phyloP scores from a whole-genome alignment of 2,888 invertebrate species.

The Eilema griseolum region DNA sequence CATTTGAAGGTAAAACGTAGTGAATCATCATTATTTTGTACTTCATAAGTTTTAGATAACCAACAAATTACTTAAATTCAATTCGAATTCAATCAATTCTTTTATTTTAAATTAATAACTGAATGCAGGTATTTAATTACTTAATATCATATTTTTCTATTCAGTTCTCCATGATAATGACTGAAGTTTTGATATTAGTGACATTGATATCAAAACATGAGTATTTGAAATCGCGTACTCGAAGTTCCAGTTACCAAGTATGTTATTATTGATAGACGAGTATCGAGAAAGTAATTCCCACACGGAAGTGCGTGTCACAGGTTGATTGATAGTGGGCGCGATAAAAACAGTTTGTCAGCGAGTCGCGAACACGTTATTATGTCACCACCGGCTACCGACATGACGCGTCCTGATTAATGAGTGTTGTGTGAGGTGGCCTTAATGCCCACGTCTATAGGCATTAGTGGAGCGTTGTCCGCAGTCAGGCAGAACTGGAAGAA shows the following conservation, averaged over 20 bases:
- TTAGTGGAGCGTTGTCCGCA: constrained; percentile 66
- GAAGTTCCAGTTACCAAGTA: constrained; percentile 39
- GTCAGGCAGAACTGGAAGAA: constrained; percentile 52
- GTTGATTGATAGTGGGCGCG: constrained; percentile 76
- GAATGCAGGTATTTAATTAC: neutral
- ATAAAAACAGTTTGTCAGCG: constrained; percentile 79
- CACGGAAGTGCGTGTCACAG: constrained; percentile 76
- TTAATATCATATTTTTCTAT: neutral
- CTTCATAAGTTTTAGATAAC: neutral
- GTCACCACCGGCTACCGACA: constrained; percentile 71
- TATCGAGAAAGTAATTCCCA: constrained; percentile 71
- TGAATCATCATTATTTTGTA: neutral
- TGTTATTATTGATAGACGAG: constrained; percentile 49
- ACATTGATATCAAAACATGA: neutral
- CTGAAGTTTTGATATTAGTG: neutral
- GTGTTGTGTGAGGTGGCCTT: constrained; percentile 63
- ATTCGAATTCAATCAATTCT: neutral
- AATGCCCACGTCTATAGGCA: constrained; percentile 65
- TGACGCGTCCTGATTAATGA: constrained; percentile 79
- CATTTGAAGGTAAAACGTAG: no score
- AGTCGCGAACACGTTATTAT: constrained; percentile 77
- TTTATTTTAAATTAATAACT: neutral
- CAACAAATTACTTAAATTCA: neutral
- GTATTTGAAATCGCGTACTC: neutral
- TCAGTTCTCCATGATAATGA: neutral